Conservation (phyloP, 2,888 invertebrate genomes). For the Apocheima hispidaria region DNA sequence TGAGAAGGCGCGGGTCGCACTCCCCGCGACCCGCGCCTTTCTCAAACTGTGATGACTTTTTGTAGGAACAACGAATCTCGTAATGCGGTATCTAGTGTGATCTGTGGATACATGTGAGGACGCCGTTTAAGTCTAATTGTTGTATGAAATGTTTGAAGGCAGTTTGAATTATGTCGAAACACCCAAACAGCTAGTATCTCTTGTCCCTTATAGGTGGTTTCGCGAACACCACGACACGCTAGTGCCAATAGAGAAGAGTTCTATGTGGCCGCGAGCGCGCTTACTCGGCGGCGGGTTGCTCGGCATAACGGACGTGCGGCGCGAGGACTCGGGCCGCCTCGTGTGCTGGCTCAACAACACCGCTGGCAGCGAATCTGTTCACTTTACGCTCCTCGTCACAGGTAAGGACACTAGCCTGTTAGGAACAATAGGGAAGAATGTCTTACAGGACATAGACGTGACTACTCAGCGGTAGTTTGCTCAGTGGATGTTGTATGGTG, state of each 20-base stretch:
- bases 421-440: too few species aligned
- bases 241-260: constrained; percentile 88
- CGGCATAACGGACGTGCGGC: constrained; percentile 88
- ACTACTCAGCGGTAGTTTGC: too few species aligned
- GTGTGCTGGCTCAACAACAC: constrained; percentile 96
- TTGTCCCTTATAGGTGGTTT: constrained; percentile 87
- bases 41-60: too few species aligned
- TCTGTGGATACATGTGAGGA: background rate
- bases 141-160: background rate
- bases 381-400: constrained; percentile 92
- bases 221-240: constrained; percentile 90
- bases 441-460: too few species aligned
- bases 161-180: background rate
- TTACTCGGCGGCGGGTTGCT: constrained; percentile 85
- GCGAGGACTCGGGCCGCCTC: constrained; percentile 94
- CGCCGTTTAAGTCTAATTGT: background rate
- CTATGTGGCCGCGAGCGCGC: constrained; percentile 64
- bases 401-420: constrained; percentile 51
- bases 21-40: too few species aligned
- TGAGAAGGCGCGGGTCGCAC: too few species aligned
- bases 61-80: too few species aligned
- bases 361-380: constrained; percentile 92
- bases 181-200: background rate
- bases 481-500: too few species aligned
- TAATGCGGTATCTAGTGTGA: too few species aligned